Percentiles rank a stretch among this genome's conserved stretches.
Conservation (phyloP, 1,140 invertebrate species). For the Brachionus sp. region DNA sequence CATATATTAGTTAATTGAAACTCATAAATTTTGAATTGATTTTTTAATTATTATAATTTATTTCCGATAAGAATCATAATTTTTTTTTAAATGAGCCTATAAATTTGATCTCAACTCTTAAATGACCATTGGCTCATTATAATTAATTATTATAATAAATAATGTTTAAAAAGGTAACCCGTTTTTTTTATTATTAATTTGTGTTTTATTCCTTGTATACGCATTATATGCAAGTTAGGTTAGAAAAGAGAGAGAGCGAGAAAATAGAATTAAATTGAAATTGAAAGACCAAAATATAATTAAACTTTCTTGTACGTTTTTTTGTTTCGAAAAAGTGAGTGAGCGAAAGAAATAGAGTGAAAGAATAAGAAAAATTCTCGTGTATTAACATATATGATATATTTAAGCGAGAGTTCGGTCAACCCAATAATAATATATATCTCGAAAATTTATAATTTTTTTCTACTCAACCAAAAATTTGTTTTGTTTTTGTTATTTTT, state of each 20-base stretch:
- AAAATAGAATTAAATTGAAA: background rate
- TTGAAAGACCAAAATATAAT: constrained; percentile 7
- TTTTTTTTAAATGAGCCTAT: background rate
- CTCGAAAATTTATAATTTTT: constrained; percentile 7
- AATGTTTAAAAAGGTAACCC: constrained; percentile 12
- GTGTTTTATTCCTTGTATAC: background rate
- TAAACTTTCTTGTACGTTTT: constrained; percentile 15
- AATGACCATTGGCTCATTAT: background rate
- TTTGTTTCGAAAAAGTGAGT: background rate
- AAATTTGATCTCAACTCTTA: background rate
- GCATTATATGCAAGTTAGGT: background rate
- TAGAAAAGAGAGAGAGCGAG: background rate
- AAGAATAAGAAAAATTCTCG: constrained; percentile 10
- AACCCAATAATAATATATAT: constrained; percentile 32
- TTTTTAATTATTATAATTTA: background rate
- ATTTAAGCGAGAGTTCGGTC: background rate
- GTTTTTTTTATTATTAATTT: background rate
- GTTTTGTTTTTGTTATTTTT: constrained; percentile 8
- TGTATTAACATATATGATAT: constrained; percentile 36
- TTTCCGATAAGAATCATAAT: too few species aligned
- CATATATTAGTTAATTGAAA: too few species aligned
- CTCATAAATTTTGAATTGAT: too few species aligned
- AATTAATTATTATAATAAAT: background rate
- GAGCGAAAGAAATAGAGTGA: constrained; percentile 9
- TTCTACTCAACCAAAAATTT: background rate